phyloP scores from a whole-genome alignment of 2,888 invertebrate genomes.

The Catocala fraxini region DNA sequence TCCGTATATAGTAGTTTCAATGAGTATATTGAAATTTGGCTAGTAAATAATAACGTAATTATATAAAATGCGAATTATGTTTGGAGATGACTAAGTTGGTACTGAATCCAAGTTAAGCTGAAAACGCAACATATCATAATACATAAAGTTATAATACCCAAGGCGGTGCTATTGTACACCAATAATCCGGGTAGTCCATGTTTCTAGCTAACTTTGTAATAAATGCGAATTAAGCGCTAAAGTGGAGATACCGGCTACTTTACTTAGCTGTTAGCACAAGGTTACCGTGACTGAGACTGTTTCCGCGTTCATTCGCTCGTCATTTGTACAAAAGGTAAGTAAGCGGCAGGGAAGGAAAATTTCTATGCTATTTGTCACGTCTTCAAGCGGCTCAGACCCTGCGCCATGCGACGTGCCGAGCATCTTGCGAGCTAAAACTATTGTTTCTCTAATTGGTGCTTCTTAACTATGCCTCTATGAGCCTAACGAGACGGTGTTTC shows the following conservation, averaged over 20 bases:
- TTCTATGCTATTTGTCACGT: constrained; percentile 22
- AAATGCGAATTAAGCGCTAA: constrained; percentile 7
- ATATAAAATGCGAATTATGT: too few species aligned
- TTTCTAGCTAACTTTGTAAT: constrained; percentile 3
- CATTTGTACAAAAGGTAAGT: not conserved
- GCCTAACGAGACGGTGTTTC: constrained; percentile 47
- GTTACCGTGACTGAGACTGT: not conserved
- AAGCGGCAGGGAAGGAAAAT: constrained; percentile 10
- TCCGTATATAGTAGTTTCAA: too few species aligned
- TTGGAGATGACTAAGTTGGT: too few species aligned
- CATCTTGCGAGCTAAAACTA: constrained; percentile 31
- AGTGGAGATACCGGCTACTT: constrained; percentile 1
- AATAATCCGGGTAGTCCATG: not conserved
- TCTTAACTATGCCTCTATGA: constrained; percentile 36
- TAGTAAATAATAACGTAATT: too few species aligned
- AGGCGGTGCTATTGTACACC: not conserved
- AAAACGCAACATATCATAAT: too few species aligned
- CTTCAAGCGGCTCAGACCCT: constrained; percentile 18
- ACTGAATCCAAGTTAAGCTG: too few species aligned
- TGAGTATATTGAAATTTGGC: too few species aligned
- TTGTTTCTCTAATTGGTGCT: constrained; percentile 52
- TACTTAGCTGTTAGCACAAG: not conserved
- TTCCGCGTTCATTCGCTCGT: not conserved
- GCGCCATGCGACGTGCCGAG: not conserved
- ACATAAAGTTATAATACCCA: not conserved